phyloP scores from a whole-genome alignment of 2,888 invertebrate genomes.

The Sphinx pinastri region DNA sequence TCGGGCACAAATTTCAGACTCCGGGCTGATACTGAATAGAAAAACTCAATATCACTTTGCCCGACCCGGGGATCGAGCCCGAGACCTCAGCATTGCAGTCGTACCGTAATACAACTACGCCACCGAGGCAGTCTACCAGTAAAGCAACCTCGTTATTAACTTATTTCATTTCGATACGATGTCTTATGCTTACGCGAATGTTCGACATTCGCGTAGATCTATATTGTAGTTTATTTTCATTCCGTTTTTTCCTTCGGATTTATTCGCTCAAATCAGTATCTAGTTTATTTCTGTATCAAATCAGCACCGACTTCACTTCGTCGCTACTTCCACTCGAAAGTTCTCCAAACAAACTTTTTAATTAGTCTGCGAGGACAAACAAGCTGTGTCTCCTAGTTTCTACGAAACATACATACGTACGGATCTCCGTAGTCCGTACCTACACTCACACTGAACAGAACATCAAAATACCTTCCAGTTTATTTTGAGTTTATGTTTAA shows the following conservation, averaged over 20 bases:
- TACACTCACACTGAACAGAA: constrained; percentile 30
- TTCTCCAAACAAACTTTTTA: constrained; percentile 81
- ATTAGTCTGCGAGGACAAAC: constrained; percentile 83
- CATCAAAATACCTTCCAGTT: constrained; percentile 45
- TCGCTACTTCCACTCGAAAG: constrained; percentile 68
- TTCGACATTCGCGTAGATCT: too few relatives aligned
- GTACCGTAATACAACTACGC: too few relatives aligned
- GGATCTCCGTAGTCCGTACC: constrained; percentile 45
- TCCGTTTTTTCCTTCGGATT: constrained; percentile 26
- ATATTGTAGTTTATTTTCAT: neutral
- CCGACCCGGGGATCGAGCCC: too few relatives aligned
- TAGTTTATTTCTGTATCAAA: constrained; percentile 69
- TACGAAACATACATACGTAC: constrained; percentile 64
- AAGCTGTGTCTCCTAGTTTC: constrained; percentile 76
- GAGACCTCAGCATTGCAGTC: too few relatives aligned
- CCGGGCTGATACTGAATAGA: too few relatives aligned
- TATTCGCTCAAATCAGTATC: constrained; percentile 46
- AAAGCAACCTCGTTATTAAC: constrained; percentile 59
- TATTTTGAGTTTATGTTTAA: constrained; percentile 9
- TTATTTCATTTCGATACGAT: constrained; percentile 29
- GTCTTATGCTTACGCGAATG: too few relatives aligned
- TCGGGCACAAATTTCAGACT: too few relatives aligned
- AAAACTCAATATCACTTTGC: too few relatives aligned
- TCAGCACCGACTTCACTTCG: constrained; percentile 65
- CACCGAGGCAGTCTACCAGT: too few relatives aligned